Evolutionary conservation across 2,888 invertebrate genomes (phyloP).

Genomic region (Subacronicta megacephala): DNA sequence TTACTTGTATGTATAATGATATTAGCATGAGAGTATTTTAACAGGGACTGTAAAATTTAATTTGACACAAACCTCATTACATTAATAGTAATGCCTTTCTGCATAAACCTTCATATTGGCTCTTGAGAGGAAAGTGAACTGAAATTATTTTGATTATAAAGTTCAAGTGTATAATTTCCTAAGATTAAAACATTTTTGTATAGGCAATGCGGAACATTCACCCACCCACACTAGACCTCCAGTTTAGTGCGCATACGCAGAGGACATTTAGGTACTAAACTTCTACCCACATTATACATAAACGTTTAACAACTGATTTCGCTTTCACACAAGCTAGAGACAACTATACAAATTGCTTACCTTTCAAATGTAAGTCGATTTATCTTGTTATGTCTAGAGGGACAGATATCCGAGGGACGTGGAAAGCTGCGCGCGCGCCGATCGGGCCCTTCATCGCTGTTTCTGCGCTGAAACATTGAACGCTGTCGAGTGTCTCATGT

Average conservation of each 20-base stretch:
- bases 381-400: constrained; percentile 72
- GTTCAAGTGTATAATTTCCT: too few relatives aligned
- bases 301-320: constrained; percentile 60
- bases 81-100: neutral
- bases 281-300: constrained; percentile 53
- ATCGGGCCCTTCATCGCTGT: constrained; percentile 61
- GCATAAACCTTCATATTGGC: neutral
- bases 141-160: too few relatives aligned
- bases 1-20: constrained; percentile 15
- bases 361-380: constrained; percentile 78
- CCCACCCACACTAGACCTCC: constrained; percentile 32
- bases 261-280: constrained; percentile 40
- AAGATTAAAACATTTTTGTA: too few relatives aligned
- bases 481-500: constrained; percentile 47
- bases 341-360: constrained; percentile 79
- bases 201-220: constrained; percentile 8
- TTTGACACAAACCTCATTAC: constrained; percentile 17
- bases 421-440: constrained; percentile 64
- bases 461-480: constrained; percentile 49
- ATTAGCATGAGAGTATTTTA: constrained; percentile 8
- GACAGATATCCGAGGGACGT: constrained; percentile 67
- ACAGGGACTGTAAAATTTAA: constrained; percentile 1
- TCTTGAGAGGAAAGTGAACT: neutral
- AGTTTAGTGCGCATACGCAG: constrained; percentile 12
- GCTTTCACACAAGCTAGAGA: constrained; percentile 65